These are phyloP conservation scores for Hirundichthys speculiger DNA, from an alignment of 2,113 vertebrate genomes.

Conservation along the genomic window DNA sequence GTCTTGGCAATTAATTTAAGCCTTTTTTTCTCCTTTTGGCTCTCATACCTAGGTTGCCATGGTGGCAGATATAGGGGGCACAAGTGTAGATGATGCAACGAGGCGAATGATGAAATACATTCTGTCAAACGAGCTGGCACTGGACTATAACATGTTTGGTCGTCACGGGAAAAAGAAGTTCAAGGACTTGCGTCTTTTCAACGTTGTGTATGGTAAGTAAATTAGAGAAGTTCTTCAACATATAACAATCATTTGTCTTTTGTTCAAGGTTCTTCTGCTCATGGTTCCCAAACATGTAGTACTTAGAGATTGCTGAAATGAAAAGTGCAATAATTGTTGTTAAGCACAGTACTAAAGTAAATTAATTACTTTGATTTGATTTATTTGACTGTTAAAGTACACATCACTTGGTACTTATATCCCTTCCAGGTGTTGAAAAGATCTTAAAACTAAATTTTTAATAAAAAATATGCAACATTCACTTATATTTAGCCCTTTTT, in stretches of 20 bases:
- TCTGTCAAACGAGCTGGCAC: slow-evolving; percentile 2
- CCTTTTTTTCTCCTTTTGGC: neutral
- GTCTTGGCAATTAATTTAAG: neutral
- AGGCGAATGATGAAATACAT: slow-evolving; percentile 13
- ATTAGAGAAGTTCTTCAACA: too few species aligned
- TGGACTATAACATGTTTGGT: slow-evolving; percentile 14
- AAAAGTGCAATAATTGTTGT: neutral
- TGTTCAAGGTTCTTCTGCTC: neutral
- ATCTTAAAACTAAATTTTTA: too few species aligned
- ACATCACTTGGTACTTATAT: too few species aligned
- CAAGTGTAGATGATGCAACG: slow-evolving; percentile 14
- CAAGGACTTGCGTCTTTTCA: slow-evolving; percentile 14
- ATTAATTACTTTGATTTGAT: too few species aligned
- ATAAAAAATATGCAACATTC: too few species aligned
- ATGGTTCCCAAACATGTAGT: neutral
- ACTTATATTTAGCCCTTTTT: too few species aligned
- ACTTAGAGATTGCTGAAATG: neutral
- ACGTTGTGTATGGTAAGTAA: slow-evolving; percentile 12
- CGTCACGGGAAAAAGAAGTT: slow-evolving; percentile 10
- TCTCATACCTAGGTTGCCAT: slow-evolving; percentile 13
- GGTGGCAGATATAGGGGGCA: slow-evolving; percentile 2
- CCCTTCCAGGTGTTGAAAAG: too few species aligned
- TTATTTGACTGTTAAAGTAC: too few species aligned
- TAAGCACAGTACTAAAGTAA: too few species aligned
- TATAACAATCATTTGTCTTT: neutral